These are phyloP conservation scores for Brassicogethes aeneus DNA, from an alignment of 2,888 invertebrate species.

Conservation along the genomic window DNA sequence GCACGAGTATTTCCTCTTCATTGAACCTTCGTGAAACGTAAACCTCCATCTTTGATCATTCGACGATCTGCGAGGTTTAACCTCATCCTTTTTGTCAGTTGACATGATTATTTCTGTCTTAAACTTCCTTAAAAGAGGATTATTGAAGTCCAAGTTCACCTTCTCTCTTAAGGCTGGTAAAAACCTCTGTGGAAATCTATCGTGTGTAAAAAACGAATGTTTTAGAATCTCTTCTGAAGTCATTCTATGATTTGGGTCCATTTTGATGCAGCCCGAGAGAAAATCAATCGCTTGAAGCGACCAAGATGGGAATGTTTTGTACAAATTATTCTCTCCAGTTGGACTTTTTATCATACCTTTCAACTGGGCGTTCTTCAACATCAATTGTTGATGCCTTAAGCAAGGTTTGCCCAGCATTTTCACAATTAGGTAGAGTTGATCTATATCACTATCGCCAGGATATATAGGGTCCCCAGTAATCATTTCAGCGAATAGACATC, in stretches of 20 bases:
- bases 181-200: constrained; percentile 57
- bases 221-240: constrained; percentile 54
- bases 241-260: constrained; percentile 58
- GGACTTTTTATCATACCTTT: constrained; percentile 37
- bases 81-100: constrained; percentile 33
- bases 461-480: constrained; percentile 78
- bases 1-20: constrained; percentile 33
- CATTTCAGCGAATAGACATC: constrained; percentile 79
- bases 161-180: constrained; percentile 55
- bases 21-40: constrained; percentile 29
- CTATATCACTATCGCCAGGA: constrained; percentile 85
- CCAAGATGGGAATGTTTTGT: constrained; percentile 41
- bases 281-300: constrained; percentile 40
- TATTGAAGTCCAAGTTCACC: constrained; percentile 54
- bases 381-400: constrained; percentile 40
- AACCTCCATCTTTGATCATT: constrained; percentile 31
- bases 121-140: constrained; percentile 42
- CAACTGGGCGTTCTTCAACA: constrained; percentile 41
- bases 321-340: constrained; percentile 24
- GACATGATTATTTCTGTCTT: constrained; percentile 36
- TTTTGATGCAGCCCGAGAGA: constrained; percentile 44
- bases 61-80: constrained; percentile 12
- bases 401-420: constrained; percentile 57
- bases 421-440: constrained; percentile 75
- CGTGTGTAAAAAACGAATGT: constrained; percentile 56